Conservation (phyloP, 53 echinoderm and acorn worm species). For the Luidia sarsii region DNA sequence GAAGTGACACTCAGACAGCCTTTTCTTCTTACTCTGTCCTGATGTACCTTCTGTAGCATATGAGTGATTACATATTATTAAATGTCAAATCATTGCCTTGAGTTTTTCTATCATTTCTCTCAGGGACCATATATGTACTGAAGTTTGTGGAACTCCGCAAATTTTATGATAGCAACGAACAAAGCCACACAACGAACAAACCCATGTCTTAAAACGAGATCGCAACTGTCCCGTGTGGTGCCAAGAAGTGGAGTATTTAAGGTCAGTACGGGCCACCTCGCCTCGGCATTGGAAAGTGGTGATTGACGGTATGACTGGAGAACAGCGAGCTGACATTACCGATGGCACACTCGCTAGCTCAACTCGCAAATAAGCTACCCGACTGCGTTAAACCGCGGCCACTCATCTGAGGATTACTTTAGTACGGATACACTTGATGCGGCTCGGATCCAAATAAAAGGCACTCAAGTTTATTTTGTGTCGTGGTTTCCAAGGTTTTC, state of each 20-base stretch:
- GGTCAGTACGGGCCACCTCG: constrained; percentile 53
- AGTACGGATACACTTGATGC: background rate
- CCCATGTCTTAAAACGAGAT: constrained; percentile 4
- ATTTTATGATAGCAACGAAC: too few species aligned
- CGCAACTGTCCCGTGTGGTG: constrained; percentile 22
- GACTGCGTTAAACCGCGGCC: background rate
- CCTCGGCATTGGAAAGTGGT: constrained; percentile 39
- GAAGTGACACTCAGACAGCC: too few species aligned
- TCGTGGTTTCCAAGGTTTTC: constrained; percentile 5
- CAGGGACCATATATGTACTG: too few species aligned
- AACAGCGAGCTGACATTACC: background rate
- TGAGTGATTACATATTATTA: too few species aligned
- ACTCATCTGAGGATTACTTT: background rate
- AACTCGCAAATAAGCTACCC: constrained; percentile 24
- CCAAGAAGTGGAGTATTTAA: constrained; percentile 27
- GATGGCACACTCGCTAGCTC: background rate
- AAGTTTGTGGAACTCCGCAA: too few species aligned
- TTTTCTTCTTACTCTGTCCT: too few species aligned
- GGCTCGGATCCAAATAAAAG: background rate
- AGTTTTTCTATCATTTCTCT: too few species aligned
- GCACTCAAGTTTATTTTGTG: constrained; percentile 14
- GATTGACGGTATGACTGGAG: constrained; percentile 36
- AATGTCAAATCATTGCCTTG: too few species aligned
- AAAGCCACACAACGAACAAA: too few species aligned
- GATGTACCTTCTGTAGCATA: too few species aligned